Evolutionary conservation across 2,888 invertebrate species (phyloP).

Genomic region (Pheosia gnoma): DNA sequence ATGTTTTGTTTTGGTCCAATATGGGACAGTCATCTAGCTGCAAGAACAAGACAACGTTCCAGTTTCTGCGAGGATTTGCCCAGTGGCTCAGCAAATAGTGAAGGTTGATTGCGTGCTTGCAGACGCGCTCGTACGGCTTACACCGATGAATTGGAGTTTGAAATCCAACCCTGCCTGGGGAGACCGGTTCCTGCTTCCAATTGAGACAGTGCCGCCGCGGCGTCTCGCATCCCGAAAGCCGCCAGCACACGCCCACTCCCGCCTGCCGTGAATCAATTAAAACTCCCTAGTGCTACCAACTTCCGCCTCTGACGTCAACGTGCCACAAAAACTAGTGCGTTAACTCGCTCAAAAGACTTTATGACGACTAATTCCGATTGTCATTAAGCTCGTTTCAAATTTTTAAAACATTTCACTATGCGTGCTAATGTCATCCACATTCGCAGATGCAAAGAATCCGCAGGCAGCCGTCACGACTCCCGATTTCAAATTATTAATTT

Average conservation of each 20-base stretch:
- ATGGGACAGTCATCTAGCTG: not conserved
- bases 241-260: conserved; percentile 30
- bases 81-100: conserved; percentile 37
- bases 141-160: conserved; percentile 57
- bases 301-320: conserved; percentile 30
- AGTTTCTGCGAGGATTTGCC: conserved; percentile 18
- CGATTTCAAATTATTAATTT: conserved; percentile 75
- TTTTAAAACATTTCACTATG: conserved; percentile 42
- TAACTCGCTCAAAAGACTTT: conserved; percentile 37
- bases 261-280: conserved; percentile 69
- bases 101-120: conserved; percentile 46
- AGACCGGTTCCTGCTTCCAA: conserved; percentile 31
- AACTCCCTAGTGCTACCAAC: conserved; percentile 52
- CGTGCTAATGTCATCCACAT: conserved; percentile 61
- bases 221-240: conserved; percentile 22
- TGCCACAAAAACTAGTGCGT: conserved; percentile 45
- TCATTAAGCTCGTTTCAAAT: conserved; percentile 44
- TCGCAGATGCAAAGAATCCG: conserved; percentile 54
- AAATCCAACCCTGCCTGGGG: conserved; percentile 47
- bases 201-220: conserved; percentile 31
- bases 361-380: conserved; percentile 41
- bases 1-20: not conserved
- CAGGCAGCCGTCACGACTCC: conserved; percentile 46
- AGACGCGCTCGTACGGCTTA: conserved; percentile 32
- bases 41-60: too few relatives aligned